A percentile compares a stretch with the other conserved stretches of the same genome.
Evolutionary conservation across 2,113 vertebrate genomes (phyloP).

Genomic region (Cettia cetti): DNA sequence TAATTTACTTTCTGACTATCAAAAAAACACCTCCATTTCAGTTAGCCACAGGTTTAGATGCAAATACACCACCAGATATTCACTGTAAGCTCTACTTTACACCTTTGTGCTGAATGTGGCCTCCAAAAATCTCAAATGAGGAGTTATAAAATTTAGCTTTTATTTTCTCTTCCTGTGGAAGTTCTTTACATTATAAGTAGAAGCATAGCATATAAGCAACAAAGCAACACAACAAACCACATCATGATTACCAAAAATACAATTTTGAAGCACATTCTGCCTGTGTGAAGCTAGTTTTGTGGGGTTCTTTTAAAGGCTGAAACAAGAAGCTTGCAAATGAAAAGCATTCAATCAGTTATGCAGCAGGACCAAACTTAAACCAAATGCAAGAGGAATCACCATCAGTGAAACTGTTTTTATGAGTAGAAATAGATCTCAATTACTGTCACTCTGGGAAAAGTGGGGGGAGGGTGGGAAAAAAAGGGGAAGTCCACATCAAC

Average conservation of each 20-base stretch:
- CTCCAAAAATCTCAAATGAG: background rate
- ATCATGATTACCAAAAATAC: background rate
- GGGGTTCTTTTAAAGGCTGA: background rate
- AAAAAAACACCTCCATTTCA: background rate
- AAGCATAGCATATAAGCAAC: background rate
- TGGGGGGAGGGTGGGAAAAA: constrained; percentile 50
- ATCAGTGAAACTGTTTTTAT: background rate
- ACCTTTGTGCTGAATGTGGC: background rate
- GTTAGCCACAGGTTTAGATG: background rate
- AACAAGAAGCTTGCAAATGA: background rate
- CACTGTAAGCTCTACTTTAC: background rate
- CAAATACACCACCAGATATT: background rate
- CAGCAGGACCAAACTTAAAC: background rate
- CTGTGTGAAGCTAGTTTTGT: background rate
- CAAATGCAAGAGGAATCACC: background rate
- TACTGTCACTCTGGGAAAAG: background rate
- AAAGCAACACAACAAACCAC: background rate
- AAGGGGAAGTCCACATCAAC: background rate
- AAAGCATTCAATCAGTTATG: background rate
- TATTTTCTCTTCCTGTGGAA: background rate
- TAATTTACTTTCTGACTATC: background rate
- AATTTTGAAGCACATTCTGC: background rate
- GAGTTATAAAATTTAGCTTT: background rate
- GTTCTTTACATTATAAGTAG: background rate
- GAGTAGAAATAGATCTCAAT: background rate